Evolutionary conservation across 2,888 invertebrate genomes (phyloP).

Genomic region (Limulus polyphemus): DNA sequence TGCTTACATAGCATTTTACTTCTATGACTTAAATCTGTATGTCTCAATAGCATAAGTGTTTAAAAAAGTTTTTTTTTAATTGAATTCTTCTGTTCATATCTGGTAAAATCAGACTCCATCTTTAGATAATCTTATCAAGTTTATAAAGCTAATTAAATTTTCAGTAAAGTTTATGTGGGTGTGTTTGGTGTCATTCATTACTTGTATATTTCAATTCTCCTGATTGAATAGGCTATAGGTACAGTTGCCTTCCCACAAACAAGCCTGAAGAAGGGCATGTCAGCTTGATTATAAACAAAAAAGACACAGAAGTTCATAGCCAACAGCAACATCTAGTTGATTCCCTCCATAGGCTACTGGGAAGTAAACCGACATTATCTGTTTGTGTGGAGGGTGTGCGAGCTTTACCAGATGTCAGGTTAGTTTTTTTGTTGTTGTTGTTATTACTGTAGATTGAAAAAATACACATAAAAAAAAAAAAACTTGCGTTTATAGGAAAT

Average conservation of each 20-base stretch:
- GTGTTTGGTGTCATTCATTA: too few relatives aligned
- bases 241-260: conserved; percentile 69
- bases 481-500: too few relatives aligned
- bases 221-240: conserved; percentile 58
- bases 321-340: conserved; percentile 55
- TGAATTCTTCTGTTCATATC: too few relatives aligned
- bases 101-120: too few relatives aligned
- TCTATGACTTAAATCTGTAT: too few relatives aligned
- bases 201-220: too few relatives aligned
- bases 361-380: conserved; percentile 68
- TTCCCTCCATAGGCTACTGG: conserved; percentile 45
- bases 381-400: conserved; percentile 65
- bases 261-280: conserved; percentile 87
- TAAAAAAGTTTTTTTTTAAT: too few relatives aligned
- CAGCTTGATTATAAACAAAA: conserved; percentile 66
- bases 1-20: too few relatives aligned
- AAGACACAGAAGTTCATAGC: conserved; percentile 59
- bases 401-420: conserved; percentile 60
- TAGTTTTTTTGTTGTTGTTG: conserved; percentile 14
- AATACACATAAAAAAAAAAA: neutral
- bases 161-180: too few relatives aligned
- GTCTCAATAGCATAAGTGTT: too few relatives aligned
- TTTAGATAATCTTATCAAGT: too few relatives aligned
- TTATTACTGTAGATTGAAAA: neutral
- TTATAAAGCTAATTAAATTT: too few relatives aligned